phyloP scores from a whole-genome alignment of 2,797 vertebrate genomes.

The Pangasius mekongensis region DNA sequence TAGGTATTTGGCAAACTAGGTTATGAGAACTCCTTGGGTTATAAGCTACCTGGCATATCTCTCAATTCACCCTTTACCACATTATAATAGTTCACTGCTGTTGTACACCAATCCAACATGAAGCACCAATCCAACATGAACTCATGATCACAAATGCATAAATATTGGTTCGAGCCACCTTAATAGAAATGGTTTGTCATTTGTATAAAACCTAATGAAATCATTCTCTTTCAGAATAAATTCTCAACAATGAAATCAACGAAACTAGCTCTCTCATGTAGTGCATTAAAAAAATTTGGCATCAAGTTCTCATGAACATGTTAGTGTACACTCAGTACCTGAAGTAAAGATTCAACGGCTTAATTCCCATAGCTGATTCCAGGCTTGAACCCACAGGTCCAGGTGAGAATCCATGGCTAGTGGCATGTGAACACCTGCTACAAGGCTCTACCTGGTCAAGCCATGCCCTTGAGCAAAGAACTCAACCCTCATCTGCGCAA shows the following conservation, averaged over 20 bases:
- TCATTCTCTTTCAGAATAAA: background rate
- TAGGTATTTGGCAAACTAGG: background rate
- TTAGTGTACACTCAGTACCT: background rate
- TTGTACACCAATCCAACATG: no score
- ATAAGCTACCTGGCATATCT: background rate
- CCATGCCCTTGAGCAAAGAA: slow-evolving; percentile 9
- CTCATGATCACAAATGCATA: background rate
- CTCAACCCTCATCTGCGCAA: slow-evolving; percentile 23
- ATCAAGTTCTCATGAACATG: background rate
- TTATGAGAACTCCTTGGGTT: background rate
- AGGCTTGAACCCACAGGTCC: background rate
- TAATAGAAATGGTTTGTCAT: background rate
- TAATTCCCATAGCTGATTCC: background rate
- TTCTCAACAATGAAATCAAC: background rate
- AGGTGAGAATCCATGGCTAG: background rate
- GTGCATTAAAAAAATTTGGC: background rate
- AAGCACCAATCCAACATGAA: background rate
- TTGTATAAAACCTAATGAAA: background rate
- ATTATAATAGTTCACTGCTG: background rate
- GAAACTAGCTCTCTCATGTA: background rate
- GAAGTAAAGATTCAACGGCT: background rate
- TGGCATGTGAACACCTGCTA: background rate
- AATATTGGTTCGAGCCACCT: background rate
- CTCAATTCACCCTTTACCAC: background rate
- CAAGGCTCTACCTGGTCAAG: background rate